These are phyloP conservation scores for Gasterosteus aculeatus DNA, from an alignment of 2,113 vertebrate species.

Conservation along the genomic window DNA sequence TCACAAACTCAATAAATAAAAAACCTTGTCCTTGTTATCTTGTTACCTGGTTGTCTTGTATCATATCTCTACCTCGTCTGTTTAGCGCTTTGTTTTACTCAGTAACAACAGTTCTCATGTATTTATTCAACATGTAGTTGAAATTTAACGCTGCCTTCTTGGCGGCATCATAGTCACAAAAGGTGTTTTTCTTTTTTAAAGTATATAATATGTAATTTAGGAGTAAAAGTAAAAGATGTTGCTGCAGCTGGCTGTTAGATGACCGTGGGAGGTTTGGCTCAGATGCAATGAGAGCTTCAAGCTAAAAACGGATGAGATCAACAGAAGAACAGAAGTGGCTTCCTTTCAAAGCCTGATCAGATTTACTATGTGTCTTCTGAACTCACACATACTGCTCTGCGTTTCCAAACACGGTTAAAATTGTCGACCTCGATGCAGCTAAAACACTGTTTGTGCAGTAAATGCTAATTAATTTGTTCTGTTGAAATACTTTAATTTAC, in stretches of 20 bases:
- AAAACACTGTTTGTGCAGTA: constrained; percentile 46
- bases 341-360: constrained; percentile 40
- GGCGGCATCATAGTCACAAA: no score
- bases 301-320: constrained; percentile 19
- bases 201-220: no score
- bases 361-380: constrained; percentile 36
- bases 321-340: constrained; percentile 10
- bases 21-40: neutral
- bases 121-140: neutral
- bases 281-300: constrained; percentile 13
- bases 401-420: constrained; percentile 44
- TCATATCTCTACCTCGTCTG: neutral
- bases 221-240: no score
- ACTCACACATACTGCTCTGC: constrained; percentile 13
- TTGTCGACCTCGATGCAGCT: constrained; percentile 29
- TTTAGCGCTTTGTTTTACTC: neutral
- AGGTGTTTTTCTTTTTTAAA: neutral
- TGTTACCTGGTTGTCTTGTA: neutral
- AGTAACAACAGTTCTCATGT: neutral
- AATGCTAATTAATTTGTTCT: constrained; percentile 54
- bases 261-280: neutral
- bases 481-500: constrained; percentile 24
- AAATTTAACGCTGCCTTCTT: neutral
- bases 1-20: neutral
- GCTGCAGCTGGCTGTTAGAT: no score